Conservation (phyloP, 2,888 invertebrate genomes). For the Ypsolopha scabrella region DNA sequence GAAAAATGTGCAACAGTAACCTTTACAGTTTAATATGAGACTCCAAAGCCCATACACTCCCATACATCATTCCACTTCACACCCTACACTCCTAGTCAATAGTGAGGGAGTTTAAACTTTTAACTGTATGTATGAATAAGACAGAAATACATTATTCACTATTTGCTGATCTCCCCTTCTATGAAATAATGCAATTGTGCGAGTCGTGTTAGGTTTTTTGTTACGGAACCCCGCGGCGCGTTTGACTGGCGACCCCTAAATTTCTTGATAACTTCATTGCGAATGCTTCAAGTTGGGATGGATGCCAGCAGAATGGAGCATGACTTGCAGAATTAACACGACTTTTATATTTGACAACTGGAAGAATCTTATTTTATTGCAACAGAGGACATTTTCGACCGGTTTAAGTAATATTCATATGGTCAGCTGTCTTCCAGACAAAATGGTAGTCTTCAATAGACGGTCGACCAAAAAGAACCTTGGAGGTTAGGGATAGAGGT, state of each 20-base stretch:
- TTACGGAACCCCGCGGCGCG: constrained; percentile 29
- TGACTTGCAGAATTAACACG: constrained; percentile 19
- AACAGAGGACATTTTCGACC: too few relatives aligned
- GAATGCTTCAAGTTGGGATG: constrained; percentile 30
- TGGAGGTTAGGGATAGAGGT: not conserved
- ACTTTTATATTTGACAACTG: too few relatives aligned
- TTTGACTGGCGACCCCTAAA: constrained; percentile 19
- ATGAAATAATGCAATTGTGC: constrained; percentile 33
- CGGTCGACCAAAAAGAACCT: too few relatives aligned
- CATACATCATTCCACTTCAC: constrained; percentile 29
- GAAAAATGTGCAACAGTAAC: too few relatives aligned
- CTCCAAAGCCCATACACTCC: constrained; percentile 11
- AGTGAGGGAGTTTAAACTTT: constrained; percentile 56
- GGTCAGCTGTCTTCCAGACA: too few relatives aligned
- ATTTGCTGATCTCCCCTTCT: constrained; percentile 39
- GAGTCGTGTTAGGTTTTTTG: constrained; percentile 50
- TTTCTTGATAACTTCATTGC: constrained; percentile 66
- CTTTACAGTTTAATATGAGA: too few relatives aligned
- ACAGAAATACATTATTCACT: constrained; percentile 55
- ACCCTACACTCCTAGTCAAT: constrained; percentile 45
- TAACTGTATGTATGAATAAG: constrained; percentile 43
- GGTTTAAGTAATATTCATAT: too few relatives aligned
- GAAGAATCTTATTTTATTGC: too few relatives aligned
- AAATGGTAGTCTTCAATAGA: too few relatives aligned
- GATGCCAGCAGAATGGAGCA: constrained; percentile 26